Evolutionary conservation across 2,797 vertebrate species (phyloP).

Genomic region (Smutsia gigantea): DNA sequence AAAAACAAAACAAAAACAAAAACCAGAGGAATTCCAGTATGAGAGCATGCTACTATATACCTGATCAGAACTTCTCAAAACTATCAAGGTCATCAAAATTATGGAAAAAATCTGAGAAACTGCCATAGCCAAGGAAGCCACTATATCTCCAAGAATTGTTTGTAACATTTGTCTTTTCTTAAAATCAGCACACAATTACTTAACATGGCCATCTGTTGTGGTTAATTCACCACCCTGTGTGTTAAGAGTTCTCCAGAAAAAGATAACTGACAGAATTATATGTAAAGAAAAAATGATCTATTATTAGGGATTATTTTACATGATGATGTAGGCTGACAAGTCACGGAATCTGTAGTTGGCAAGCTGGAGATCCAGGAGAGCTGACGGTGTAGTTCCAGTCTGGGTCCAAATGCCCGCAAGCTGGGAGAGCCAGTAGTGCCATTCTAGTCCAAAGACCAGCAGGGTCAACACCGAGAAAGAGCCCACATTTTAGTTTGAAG

Average conservation of each 20-base stretch:
- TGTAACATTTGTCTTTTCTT: background rate
- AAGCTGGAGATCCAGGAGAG: background rate
- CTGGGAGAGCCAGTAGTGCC: background rate
- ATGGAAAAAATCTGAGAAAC: constrained; percentile 1
- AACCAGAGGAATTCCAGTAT: background rate
- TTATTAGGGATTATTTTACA: background rate
- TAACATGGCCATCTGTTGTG: background rate
- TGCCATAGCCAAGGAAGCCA: background rate
- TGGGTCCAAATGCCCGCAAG: too few species aligned
- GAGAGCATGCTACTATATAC: background rate
- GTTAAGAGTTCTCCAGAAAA: background rate
- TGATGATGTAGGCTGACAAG: background rate
- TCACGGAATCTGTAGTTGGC: background rate
- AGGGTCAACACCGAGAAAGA: background rate
- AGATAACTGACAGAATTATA: background rate
- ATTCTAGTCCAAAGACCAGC: background rate
- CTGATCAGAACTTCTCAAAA: background rate
- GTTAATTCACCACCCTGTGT: background rate
- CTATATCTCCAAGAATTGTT: background rate
- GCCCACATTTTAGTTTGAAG: background rate
- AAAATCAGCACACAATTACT: background rate
- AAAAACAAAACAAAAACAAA: background rate
- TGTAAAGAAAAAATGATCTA: background rate
- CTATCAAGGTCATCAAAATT: background rate
- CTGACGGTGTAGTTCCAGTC: background rate